Conservation (phyloP, 2,113 vertebrate species). For the Fulmarus glacialis region DNA sequence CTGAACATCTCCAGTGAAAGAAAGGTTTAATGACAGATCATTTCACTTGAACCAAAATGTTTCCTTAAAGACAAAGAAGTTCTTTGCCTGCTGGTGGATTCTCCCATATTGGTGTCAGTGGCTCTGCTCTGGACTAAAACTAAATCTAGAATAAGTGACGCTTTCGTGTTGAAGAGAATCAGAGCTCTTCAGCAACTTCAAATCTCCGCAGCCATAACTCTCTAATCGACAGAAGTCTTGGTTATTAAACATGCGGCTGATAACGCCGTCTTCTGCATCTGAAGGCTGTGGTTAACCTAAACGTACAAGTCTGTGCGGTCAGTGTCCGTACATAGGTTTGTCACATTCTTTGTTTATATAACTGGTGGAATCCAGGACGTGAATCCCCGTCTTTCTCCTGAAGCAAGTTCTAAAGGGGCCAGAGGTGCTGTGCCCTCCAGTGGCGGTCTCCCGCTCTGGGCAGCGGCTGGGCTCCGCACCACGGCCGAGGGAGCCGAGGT, state of each 20-base stretch:
- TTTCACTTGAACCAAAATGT: neutral
- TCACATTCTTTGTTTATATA: neutral
- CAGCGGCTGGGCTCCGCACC: accelerated
- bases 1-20: neutral
- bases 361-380: accelerated
- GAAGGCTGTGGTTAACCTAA: neutral
- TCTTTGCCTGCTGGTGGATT: neutral
- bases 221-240: neutral
- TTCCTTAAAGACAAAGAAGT: neutral
- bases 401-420: neutral
- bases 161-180: neutral
- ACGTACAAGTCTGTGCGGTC: accelerated
- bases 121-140: neutral
- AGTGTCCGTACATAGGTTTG: accelerated
- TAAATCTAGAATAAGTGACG: neutral
- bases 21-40: neutral
- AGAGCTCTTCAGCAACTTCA: neutral
- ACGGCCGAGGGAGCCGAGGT: too few species aligned
- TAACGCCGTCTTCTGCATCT: accelerated
- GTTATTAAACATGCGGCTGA: accelerated
- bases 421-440: neutral
- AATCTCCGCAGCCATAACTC: neutral
- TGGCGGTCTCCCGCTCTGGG: neutral
- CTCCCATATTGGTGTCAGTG: neutral
- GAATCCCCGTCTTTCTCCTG: neutral